Evolutionary conservation across 2,888 invertebrate species (phyloP), one percentile per base, ranked within the genome.

Genomic region (Labia minor): DNA sequence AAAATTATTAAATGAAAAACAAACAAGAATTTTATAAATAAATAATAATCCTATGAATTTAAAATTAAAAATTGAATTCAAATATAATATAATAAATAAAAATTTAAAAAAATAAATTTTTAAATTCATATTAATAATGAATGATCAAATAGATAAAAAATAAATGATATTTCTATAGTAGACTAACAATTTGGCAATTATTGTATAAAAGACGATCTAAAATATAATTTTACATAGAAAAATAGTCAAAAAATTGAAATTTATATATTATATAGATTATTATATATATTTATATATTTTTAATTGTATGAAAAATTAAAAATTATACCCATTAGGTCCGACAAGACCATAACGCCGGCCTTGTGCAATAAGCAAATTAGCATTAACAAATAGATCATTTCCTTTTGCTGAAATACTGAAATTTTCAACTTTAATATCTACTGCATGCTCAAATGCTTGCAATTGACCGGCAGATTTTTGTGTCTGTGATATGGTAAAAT

Each of bases 401-500:
- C 99, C 99, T 77, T 95, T 92, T 0, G 99, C 99, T 19, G 94
- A 87, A 72, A 99, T 99, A 68, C 95, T 95, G 77, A 99, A 99
- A 78, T 95, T 96, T 75, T 99, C 98, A 16, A 96, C 92, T 83
- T 98, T 98, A 65, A 99, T 98, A 77, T 98, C 98, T 11, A 95
- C 90, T 0, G 97, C 95, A 76, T 94, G 90, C 75, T 98, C 97
- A 72, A 92, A 74, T 37, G 90, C 88, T 61, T 87, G 86, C 79
- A 88, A 84, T 75, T 91, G 88, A 64, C 78, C 78, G 65, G 78
- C 79, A 37, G 81, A 86, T 85, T 72, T 86, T 83, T 82, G 83
- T 66, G 89, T 90, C 74, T 87, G 87, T 2, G 97, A 97, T 70
- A 99, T 91, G 1, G 97, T 94, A 76, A 99, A 99, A 78, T 98